Conservation (phyloP, 2,113 vertebrate genomes). For the Calidris pygmaea region DNA sequence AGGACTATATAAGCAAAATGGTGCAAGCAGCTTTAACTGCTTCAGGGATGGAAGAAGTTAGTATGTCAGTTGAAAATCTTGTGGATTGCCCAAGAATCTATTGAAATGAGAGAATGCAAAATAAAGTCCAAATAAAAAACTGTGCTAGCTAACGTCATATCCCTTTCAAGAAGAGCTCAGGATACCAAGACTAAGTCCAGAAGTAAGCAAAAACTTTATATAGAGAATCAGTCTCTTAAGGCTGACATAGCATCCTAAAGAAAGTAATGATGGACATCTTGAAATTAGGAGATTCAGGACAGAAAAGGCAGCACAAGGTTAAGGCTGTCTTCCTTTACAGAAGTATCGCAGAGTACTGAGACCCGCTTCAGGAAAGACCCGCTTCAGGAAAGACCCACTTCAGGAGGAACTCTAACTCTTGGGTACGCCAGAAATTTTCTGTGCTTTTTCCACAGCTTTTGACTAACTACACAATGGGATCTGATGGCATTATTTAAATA, state of each 20-base stretch:
- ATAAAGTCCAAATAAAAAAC: background rate
- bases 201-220: background rate
- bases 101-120: background rate
- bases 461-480: background rate
- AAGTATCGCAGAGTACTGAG: background rate
- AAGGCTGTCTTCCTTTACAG: background rate
- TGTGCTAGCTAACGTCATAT: background rate
- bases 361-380: background rate
- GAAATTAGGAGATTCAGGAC: background rate
- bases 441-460: background rate
- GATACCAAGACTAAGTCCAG: background rate
- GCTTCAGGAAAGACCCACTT: background rate
- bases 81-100: background rate
- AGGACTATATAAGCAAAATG: background rate
- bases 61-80: background rate
- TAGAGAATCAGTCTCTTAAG: background rate
- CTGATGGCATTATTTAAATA: background rate
- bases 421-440: background rate
- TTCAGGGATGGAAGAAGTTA: background rate
- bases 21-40: conserved; percentile 1
- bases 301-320: background rate
- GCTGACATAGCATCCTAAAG: background rate
- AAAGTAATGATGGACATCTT: background rate
- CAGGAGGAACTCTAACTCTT: background rate
- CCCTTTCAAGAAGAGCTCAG: background rate